phyloP scores from a whole-genome alignment of 2,113 vertebrate species.

The Amphiprion percula region DNA sequence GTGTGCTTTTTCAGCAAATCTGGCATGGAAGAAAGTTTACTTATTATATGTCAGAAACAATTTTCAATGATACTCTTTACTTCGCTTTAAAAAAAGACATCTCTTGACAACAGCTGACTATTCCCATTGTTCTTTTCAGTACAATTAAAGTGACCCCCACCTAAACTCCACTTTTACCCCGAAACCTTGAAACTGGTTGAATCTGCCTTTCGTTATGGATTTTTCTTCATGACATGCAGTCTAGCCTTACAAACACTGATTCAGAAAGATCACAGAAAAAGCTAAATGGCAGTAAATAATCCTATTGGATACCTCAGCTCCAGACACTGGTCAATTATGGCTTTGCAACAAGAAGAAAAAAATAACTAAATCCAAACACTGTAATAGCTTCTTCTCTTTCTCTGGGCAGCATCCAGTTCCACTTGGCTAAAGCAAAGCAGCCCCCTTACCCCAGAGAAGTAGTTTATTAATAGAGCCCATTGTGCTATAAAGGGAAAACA shows the following conservation, averaged over 20 bases:
- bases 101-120: constrained; percentile 53
- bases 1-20: constrained; percentile 25
- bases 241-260: constrained; percentile 59
- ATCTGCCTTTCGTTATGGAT: constrained; percentile 59
- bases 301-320: constrained; percentile 54
- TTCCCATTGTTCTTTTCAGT: constrained; percentile 63
- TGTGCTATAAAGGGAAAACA: constrained; percentile 75
- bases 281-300: constrained; percentile 63
- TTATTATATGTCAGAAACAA: constrained; percentile 45
- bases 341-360: constrained; percentile 54
- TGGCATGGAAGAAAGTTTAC: constrained; percentile 42
- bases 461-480: constrained; percentile 76
- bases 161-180: constrained; percentile 59
- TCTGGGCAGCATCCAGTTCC: constrained; percentile 65
- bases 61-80: constrained; percentile 35
- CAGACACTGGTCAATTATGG: constrained; percentile 72
- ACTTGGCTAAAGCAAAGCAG: constrained; percentile 59
- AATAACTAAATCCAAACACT: constrained; percentile 51
- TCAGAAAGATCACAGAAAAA: constrained; percentile 55
- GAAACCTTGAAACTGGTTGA: constrained; percentile 38
- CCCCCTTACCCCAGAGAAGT: constrained; percentile 42
- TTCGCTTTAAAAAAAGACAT: constrained; percentile 59
- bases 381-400: constrained; percentile 56
- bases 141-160: constrained; percentile 40
- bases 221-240: constrained; percentile 39